phyloP scores from a whole-genome alignment of 2,113 vertebrate genomes.

The Raphicerus campestris region DNA sequence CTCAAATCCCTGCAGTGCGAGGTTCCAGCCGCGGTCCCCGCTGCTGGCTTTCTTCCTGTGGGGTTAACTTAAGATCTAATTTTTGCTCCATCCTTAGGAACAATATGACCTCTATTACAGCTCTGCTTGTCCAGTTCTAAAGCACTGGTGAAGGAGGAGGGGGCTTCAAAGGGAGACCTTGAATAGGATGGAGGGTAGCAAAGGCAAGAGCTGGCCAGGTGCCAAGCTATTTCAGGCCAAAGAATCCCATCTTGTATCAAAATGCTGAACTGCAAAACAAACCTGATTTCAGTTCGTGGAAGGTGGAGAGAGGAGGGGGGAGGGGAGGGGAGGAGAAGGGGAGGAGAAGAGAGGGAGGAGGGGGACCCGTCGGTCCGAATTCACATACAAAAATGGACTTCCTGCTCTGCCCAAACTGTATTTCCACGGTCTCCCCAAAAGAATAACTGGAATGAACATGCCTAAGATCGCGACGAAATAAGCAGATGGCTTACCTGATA shows the following conservation, averaged over 20 bases:
- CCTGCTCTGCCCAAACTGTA: conserved; percentile 46
- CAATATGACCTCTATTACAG: conserved; percentile 61
- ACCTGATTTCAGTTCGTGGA: conserved; percentile 61
- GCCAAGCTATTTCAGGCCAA: conserved; percentile 52
- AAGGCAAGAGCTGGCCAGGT: conserved; percentile 35
- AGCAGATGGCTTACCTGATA: conserved; percentile 75
- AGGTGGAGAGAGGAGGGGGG: conserved; percentile 32
- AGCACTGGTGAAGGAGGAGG: background rate
- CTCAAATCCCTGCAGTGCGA: conserved; percentile 42
- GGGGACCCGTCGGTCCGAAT: conserved; percentile 49
- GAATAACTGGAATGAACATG: conserved; percentile 6
- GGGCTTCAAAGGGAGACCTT: conserved; percentile 56
- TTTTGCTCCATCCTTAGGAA: conserved; percentile 61
- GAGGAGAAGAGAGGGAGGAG: conserved; percentile 43
- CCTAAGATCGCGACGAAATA: conserved; percentile 48
- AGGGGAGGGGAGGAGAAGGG: background rate
- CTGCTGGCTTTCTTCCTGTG: conserved; percentile 44
- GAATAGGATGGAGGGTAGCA: background rate
- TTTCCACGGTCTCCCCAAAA: background rate
- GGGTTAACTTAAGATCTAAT: conserved; percentile 51
- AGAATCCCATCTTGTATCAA: conserved; percentile 62
- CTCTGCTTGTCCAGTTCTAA: conserved; percentile 32
- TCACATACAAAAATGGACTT: conserved; percentile 57
- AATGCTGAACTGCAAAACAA: conserved; percentile 66
- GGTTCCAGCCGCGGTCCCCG: background rate